Conservation (phyloP, 2,113 vertebrate genomes). For the Tychaedon coryphoeus region DNA sequence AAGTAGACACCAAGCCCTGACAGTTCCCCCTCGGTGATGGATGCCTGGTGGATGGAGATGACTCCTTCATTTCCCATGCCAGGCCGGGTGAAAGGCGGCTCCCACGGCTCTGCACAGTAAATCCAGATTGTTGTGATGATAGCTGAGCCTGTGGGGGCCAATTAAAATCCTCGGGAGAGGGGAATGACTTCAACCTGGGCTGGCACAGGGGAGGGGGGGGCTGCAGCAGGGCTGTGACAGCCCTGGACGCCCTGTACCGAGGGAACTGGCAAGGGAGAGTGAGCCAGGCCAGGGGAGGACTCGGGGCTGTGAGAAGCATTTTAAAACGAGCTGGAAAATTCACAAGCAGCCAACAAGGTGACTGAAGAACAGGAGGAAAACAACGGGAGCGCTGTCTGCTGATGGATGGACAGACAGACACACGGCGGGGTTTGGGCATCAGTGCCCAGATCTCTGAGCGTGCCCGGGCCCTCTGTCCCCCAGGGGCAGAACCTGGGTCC, state of each 20-base stretch:
- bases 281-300: neutral
- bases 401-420: neutral
- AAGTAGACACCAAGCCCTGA: neutral
- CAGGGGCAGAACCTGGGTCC: no score
- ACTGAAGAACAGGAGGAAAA: neutral
- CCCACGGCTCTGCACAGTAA: neutral
- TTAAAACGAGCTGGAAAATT: neutral
- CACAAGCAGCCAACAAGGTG: neutral
- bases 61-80: fast-evolving
- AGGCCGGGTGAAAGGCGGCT: neutral
- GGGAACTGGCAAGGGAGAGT: neutral
- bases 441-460: fast-evolving
- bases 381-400: fast-evolving
- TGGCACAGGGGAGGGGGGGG: neutral
- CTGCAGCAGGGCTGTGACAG: neutral
- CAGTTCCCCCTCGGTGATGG: fast-evolving
- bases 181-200: neutral
- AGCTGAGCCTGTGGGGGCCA: neutral
- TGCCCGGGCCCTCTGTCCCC: fast-evolving
- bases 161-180: neutral
- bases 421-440: fast-evolving
- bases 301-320: neutral
- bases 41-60: neutral
- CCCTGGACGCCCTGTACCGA: fast-evolving
- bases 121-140: neutral